phyloP scores from a whole-genome alignment of 2,888 invertebrate species.

The Trichogramma evanescens region DNA sequence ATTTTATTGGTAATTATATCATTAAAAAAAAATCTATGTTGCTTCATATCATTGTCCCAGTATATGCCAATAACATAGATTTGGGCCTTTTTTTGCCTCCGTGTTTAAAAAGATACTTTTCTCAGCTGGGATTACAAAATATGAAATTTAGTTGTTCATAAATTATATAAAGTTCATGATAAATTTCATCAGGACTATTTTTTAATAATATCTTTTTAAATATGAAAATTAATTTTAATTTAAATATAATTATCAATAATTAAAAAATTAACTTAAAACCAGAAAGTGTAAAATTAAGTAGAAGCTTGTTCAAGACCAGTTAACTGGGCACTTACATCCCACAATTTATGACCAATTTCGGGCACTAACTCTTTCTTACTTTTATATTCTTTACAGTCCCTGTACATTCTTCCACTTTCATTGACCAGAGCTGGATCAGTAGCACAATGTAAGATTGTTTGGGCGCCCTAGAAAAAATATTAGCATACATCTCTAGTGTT shows the following conservation, averaged over 20 bases:
- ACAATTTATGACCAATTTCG: constrained; percentile 59
- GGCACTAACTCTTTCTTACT: constrained; percentile 59
- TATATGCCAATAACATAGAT: too few relatives aligned
- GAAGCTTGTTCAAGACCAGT: constrained; percentile 31
- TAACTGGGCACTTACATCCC: constrained; percentile 62
- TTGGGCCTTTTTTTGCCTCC: too few relatives aligned
- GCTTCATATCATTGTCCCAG: too few relatives aligned
- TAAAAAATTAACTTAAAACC: not conserved
- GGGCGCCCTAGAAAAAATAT: constrained; percentile 61
- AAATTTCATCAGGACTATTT: not conserved
- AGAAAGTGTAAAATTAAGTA: constrained; percentile 4
- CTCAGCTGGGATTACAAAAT: too few relatives aligned
- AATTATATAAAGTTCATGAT: too few relatives aligned
- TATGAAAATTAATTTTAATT: not conserved
- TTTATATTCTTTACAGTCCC: constrained; percentile 62
- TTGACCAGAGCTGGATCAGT: constrained; percentile 55
- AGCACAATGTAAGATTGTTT: constrained; percentile 72
- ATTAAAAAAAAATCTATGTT: too few relatives aligned
- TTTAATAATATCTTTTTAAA: not conserved
- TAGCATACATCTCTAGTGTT: not conserved
- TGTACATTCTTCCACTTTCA: constrained; percentile 67
- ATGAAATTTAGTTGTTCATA: too few relatives aligned
- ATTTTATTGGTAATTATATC: too few relatives aligned
- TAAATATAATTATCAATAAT: not conserved
- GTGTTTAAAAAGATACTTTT: too few relatives aligned